Evolutionary conservation across 2,888 invertebrate genomes (phyloP).

Genomic region (Lomographa bimaculata): DNA sequence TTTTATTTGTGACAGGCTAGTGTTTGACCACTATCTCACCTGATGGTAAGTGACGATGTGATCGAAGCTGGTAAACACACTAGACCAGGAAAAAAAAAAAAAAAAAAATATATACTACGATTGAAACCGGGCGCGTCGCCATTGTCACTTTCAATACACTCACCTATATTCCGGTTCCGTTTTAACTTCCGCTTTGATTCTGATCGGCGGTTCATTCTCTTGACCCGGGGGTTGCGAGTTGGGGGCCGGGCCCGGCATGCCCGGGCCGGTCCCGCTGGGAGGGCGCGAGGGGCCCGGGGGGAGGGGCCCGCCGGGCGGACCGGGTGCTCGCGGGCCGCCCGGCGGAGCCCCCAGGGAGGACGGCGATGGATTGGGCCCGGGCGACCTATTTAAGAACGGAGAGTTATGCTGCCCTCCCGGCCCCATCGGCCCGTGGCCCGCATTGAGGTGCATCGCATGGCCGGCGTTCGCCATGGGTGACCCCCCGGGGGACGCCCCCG

Average conservation of each 20-base stretch:
- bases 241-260: slow-evolving; percentile 20
- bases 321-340: slow-evolving; percentile 2
- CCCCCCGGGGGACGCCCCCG: slow-evolving; percentile 16
- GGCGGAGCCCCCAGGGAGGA: slow-evolving; percentile 1
- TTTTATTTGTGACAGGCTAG: too few species aligned
- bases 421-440: slow-evolving; percentile 9
- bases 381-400: slow-evolving; percentile 29
- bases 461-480: slow-evolving; percentile 17
- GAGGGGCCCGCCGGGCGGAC: neutral
- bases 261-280: slow-evolving; percentile 6
- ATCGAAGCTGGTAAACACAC: too few species aligned
- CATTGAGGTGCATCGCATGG: too few species aligned
- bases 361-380: slow-evolving; percentile 31
- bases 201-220: slow-evolving; percentile 49
- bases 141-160: too few species aligned
- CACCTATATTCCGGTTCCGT: slow-evolving; percentile 70
- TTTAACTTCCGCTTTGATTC: slow-evolving; percentile 75
- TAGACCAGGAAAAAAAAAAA: too few species aligned
- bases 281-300: slow-evolving; percentile 18
- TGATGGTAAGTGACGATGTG: too few species aligned
- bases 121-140: too few species aligned
- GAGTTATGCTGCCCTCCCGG: slow-evolving; percentile 2
- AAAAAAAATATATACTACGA: too few species aligned
- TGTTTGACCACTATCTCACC: too few species aligned
- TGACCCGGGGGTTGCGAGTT: slow-evolving; percentile 27